Percentiles rank a stretch among this genome's conserved stretches.
Conservation (phyloP, 1,140 invertebrate genomes). For the Triops longicaudatus region DNA sequence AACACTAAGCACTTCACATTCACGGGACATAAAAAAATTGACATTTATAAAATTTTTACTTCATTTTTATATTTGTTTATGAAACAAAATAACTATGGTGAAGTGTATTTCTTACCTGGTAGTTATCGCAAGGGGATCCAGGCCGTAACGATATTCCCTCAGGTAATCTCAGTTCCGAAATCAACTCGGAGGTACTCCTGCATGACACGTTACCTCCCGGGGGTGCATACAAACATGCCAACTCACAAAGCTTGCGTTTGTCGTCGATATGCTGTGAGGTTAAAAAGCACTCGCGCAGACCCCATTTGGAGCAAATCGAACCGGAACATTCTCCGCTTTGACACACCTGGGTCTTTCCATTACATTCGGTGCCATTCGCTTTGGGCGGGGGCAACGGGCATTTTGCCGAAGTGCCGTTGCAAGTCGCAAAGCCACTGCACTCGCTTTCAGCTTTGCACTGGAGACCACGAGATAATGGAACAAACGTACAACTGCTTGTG, state of each 20-base stretch:
- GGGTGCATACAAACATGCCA: conserved; percentile 76
- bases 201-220: conserved; percentile 65
- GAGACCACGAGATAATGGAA: conserved; percentile 41
- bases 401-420: conserved; percentile 72
- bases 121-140: conserved; percentile 97
- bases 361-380: conserved; percentile 72
- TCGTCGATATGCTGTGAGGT: conserved; percentile 73
- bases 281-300: conserved; percentile 92
- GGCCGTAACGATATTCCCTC: conserved; percentile 76
- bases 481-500: conserved; percentile 70
- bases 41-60: too few relatives aligned
- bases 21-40: too few relatives aligned
- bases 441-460: conserved; percentile 75
- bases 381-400: conserved; percentile 73
- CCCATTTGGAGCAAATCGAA: conserved; percentile 90
- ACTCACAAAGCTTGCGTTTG: conserved; percentile 82
- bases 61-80: too few relatives aligned
- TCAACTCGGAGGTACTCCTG: conserved; percentile 71
- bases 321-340: conserved; percentile 86
- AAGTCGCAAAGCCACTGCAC: conserved; percentile 74
- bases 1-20: too few relatives aligned
- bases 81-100: too few relatives aligned
- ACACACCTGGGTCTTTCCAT: conserved; percentile 78
- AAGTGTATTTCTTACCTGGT: conserved; percentile 66
- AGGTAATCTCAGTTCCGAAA: conserved; percentile 60